A percentile compares a stretch with the other conserved stretches of the same genome.
Conservation (phyloP, 2,888 invertebrate genomes). For the Oeneis ivallda region DNA sequence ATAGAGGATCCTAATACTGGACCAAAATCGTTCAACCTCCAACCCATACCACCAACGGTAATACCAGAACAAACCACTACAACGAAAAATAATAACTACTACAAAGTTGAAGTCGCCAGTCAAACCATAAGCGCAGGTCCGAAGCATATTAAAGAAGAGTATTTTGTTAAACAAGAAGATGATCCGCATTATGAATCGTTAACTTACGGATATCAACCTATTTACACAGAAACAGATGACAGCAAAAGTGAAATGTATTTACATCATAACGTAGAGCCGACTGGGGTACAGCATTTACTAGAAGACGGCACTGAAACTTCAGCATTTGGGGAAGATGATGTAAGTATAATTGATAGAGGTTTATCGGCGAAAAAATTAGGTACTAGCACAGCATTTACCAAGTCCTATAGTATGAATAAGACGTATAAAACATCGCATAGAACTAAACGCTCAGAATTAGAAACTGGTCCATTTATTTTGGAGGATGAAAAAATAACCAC, state of each 20-base stretch:
- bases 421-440: conserved; percentile 34
- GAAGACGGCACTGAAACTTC: conserved; percentile 68
- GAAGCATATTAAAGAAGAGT: conserved; percentile 40
- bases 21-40: conserved; percentile 42
- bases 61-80: conserved; percentile 50
- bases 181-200: conserved; percentile 49
- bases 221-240: conserved; percentile 43
- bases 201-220: conserved; percentile 50
- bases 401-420: conserved; percentile 33
- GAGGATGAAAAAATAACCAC: conserved; percentile 43
- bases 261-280: conserved; percentile 56
- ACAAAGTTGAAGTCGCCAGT: conserved; percentile 62
- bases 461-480: conserved; percentile 57
- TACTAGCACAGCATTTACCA: neutral
- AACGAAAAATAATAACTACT: conserved; percentile 57
- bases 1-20: conserved; percentile 61
- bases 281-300: conserved; percentile 65
- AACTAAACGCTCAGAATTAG: conserved; percentile 51
- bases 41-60: conserved; percentile 45
- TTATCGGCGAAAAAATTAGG: neutral
- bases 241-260: conserved; percentile 58
- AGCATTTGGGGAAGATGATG: conserved; percentile 67
- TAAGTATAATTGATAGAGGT: conserved; percentile 52
- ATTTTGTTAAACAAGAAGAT: conserved; percentile 43
- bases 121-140: conserved; percentile 50